Base-by-base conservation (phyloP, 2,797 vertebrate genomes). In the Sparidentex hasta region DNA sequence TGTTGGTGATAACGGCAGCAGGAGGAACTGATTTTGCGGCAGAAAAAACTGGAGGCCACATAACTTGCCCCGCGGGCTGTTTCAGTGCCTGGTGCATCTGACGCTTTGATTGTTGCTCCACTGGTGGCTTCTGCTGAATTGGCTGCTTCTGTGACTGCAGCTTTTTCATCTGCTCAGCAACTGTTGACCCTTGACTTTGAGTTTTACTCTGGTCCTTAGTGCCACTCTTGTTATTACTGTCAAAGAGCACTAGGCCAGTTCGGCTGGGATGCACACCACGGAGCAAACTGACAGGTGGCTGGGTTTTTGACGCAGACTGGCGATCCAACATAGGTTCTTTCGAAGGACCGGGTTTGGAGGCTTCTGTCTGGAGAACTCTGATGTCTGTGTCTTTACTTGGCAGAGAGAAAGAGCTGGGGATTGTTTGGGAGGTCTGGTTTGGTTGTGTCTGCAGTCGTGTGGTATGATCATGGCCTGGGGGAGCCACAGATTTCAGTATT, bases 381-480 rank as follows among this genome's bases (percentile, higher is more conserved):
- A 77, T 1, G 46, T 93, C 85, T 7, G 73, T 52, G 58, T 93
- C 85, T 76, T 92, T 92, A 23, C 89, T 87, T 0, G 74, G 81
- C n/a, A 87, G 17, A 54, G 77, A 66, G n/a, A 84, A 88, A 27
- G 85, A n/a, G 48, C 63, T 74, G 6, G 52, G 44, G 13, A 46
- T 12, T 14, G 52, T 12, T 18, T 70, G 41, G 33, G 52, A 29
- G 0, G 66, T 0, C 76, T 73, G 75, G 3, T 46, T 59, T 0
- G 43, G 13, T 59, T 73, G 65, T 4, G 38, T 63, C 4, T 50
- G 25, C 18, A 68, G 0, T 41, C 13, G 41, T 61, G 81, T 52
- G 14, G 17, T 25, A 13, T 25, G 72, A 25, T 1, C 77, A 0
- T 38, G 78, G 0, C 17, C 76, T 52, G 20, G 17, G 12, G 70